Conservation (phyloP, 2,113 vertebrate genomes). For the Stigmatopora nigra region DNA sequence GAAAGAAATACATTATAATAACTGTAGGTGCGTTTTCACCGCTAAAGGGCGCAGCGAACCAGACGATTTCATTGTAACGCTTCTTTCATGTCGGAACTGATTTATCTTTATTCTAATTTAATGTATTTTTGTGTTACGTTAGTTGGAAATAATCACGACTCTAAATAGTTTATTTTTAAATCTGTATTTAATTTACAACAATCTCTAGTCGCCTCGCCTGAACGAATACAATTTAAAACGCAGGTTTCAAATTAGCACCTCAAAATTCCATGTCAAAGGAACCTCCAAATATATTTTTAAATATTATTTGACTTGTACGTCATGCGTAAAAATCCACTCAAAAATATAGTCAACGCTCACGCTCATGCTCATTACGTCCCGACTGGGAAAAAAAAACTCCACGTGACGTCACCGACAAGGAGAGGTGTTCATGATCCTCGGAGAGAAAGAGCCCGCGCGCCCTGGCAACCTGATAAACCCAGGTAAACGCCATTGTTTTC, state of each 20-base stretch:
- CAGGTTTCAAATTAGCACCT: background rate
- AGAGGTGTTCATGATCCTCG: conserved; percentile 77
- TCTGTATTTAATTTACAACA: no score
- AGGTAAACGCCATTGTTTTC: conserved; percentile 64
- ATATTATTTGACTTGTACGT: background rate
- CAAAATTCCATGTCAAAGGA: background rate
- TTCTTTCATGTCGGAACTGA: background rate
- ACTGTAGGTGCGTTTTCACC: conserved; percentile 8
- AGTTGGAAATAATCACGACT: no score
- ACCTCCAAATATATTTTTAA: background rate
- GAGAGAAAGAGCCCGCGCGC: conserved; percentile 76
- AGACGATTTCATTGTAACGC: background rate
- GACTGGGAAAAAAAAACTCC: conserved; percentile 26
- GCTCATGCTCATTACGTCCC: conserved; percentile 43
- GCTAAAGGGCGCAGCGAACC: conserved; percentile 25
- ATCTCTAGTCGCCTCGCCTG: no score
- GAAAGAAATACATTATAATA: background rate
- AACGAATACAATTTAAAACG: no score
- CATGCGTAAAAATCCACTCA: background rate
- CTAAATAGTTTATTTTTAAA: no score
- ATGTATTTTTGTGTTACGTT: no score
- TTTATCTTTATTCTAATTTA: no score
- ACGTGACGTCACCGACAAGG: conserved; percentile 71
- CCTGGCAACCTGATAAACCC: conserved; percentile 70
- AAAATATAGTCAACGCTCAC: conserved; percentile 21